A percentile compares a stretch with the other conserved stretches of the same genome.
phyloP scores from a whole-genome alignment of 2,888 invertebrate species.

The Oligia latruncula region DNA sequence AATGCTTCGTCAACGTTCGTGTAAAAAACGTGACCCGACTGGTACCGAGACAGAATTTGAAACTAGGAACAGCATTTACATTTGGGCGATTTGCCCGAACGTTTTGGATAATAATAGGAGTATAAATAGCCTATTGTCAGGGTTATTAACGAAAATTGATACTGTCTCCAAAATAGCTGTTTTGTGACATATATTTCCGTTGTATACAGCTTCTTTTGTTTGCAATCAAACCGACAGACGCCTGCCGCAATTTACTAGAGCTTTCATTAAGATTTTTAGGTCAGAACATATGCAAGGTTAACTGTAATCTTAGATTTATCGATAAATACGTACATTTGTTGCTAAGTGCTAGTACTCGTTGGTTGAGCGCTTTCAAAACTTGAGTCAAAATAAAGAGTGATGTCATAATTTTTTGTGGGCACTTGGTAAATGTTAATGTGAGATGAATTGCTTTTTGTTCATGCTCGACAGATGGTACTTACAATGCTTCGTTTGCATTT shows the following conservation, averaged over 20 bases:
- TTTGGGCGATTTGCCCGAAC: slow-evolving; percentile 71
- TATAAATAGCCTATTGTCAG: slow-evolving; percentile 78
- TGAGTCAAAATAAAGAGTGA: slow-evolving; percentile 79
- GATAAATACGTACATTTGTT: slow-evolving; percentile 76
- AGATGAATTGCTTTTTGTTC: slow-evolving; percentile 85
- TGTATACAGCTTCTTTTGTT: slow-evolving; percentile 68
- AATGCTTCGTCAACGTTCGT: slow-evolving; percentile 63
- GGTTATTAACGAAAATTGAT: slow-evolving; percentile 75
- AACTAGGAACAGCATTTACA: slow-evolving; percentile 65
- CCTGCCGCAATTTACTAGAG: slow-evolving; percentile 59
- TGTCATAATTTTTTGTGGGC: slow-evolving; percentile 85
- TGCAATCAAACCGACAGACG: slow-evolving; percentile 68
- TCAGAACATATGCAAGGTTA: slow-evolving; percentile 80
- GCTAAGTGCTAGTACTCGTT: slow-evolving; percentile 67
- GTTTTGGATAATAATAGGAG: slow-evolving; percentile 65
- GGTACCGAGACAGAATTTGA: slow-evolving; percentile 40
- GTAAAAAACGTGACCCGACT: slow-evolving; percentile 67
- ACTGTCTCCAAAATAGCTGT: slow-evolving; percentile 70
- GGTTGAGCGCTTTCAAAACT: slow-evolving; percentile 71
- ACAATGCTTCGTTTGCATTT: slow-evolving; percentile 81
- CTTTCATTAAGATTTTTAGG: slow-evolving; percentile 70
- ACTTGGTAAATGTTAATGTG: slow-evolving; percentile 80
- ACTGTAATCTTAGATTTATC: slow-evolving; percentile 81
- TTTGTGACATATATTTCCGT: slow-evolving; percentile 76
- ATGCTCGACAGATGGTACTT: slow-evolving; percentile 79